Conservation (phyloP, 2,113 vertebrate genomes). For the Antechinus flavipes region DNA sequence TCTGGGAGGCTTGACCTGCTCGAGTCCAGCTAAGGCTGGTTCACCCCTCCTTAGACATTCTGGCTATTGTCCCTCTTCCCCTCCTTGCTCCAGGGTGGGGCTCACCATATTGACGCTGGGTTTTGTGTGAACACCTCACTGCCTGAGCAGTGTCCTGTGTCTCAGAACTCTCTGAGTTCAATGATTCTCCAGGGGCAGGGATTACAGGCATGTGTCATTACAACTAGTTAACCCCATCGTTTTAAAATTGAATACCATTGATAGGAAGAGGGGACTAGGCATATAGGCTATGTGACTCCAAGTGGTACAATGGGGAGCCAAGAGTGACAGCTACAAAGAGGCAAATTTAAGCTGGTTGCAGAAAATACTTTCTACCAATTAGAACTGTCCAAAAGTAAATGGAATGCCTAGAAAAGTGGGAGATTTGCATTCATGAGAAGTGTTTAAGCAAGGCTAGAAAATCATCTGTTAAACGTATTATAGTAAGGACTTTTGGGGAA, state of each 20-base stretch:
- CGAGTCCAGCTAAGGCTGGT: background rate
- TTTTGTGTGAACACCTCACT: background rate
- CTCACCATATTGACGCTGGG: background rate
- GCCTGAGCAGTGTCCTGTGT: background rate
- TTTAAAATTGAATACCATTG: background rate
- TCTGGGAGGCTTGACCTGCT: background rate
- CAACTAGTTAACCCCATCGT: background rate
- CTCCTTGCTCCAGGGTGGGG: background rate
- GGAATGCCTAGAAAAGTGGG: background rate
- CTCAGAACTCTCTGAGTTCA: background rate
- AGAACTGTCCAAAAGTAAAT: background rate
- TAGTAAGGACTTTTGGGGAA: background rate
- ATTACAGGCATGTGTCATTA: background rate
- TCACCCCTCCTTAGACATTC: background rate
- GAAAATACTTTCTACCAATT: background rate
- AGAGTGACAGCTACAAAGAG: background rate
- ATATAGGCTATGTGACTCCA: background rate
- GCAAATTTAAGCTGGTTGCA: background rate
- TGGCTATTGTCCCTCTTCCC: background rate
- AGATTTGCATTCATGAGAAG: background rate
- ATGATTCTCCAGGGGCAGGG: background rate
- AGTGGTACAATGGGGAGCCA: background rate
- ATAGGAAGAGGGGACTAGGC: background rate
- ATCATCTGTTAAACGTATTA: background rate
- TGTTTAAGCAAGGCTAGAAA: background rate